phyloP scores from a whole-genome alignment of 2,113 vertebrate species.

The Hippocampus guttulatus region DNA sequence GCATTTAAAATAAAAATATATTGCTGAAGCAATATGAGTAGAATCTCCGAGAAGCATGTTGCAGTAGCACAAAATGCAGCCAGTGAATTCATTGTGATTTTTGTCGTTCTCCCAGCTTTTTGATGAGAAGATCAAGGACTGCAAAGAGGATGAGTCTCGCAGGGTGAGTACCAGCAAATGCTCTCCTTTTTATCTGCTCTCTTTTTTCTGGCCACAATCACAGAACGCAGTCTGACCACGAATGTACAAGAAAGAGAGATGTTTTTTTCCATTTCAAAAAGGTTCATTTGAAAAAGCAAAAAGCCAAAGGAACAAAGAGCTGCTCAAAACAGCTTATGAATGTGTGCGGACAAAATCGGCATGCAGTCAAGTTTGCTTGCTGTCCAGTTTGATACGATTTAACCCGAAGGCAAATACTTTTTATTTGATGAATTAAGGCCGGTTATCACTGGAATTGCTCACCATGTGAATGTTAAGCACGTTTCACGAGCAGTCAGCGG shows the following conservation, averaged over 20 bases:
- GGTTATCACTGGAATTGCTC: background rate
- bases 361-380: background rate
- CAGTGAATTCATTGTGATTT: conserved; percentile 27
- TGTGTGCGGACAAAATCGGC: background rate
- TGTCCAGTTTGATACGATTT: conserved; percentile 26
- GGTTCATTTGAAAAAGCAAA: background rate
- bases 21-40: conserved; percentile 9
- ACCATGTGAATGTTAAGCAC: background rate
- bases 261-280: background rate
- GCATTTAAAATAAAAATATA: background rate
- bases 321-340: background rate
- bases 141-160: conserved; percentile 97
- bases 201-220: background rate
- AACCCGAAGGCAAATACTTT: background rate
- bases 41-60: background rate
- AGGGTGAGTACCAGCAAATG: conserved; percentile 79
- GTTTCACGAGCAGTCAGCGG: background rate
- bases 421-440: conserved; percentile 8
- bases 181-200: conserved; percentile 1
- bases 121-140: conserved; percentile 98
- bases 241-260: background rate
- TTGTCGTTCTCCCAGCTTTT: conserved; percentile 79
- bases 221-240: background rate
- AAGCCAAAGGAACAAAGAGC: background rate
- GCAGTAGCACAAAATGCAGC: background rate